Evolutionary conservation across 2,113 vertebrate genomes (phyloP).

Genomic region (Cinclus mexicanus): DNA sequence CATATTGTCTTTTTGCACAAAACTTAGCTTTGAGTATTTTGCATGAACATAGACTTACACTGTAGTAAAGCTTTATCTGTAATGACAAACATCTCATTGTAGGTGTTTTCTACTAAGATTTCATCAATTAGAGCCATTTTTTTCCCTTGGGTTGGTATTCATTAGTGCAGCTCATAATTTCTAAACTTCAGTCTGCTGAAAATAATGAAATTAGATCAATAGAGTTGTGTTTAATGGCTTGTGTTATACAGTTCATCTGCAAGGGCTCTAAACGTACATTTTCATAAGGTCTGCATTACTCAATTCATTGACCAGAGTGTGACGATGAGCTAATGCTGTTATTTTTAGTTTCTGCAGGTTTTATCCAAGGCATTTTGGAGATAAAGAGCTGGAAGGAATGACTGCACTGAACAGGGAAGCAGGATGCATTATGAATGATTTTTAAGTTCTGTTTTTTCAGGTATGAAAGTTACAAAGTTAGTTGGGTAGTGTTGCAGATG

Average conservation of each 20-base stretch:
- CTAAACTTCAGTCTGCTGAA: conserved; percentile 37
- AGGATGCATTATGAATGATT: not conserved
- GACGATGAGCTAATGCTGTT: conserved; percentile 56
- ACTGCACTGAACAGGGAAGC: not conserved
- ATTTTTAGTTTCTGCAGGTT: conserved; percentile 53
- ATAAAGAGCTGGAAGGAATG: conserved; percentile 32
- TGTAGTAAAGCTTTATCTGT: not conserved
- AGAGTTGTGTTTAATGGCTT: conserved; percentile 63
- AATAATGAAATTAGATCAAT: conserved; percentile 64
- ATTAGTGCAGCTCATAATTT: conserved; percentile 49
- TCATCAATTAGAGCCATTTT: not conserved
- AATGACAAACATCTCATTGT: not conserved
- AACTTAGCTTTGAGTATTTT: not conserved
- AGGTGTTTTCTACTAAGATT: conserved; percentile 17
- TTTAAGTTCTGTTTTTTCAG: conserved; percentile 33
- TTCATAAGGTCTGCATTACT: conserved; percentile 66
- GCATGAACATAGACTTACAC: not conserved
- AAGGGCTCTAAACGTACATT: conserved; percentile 39
- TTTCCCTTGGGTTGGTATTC: not conserved
- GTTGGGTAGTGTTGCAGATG: not conserved
- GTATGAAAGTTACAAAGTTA: not conserved
- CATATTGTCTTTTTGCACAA: not conserved
- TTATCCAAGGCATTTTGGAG: not conserved
- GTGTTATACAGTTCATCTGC: conserved; percentile 58
- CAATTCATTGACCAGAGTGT: conserved; percentile 63